A percentile compares a stretch with the other conserved stretches of the same genome.
Conservation (phyloP, 2,113 vertebrate species). For the Myocastor coypus region DNA sequence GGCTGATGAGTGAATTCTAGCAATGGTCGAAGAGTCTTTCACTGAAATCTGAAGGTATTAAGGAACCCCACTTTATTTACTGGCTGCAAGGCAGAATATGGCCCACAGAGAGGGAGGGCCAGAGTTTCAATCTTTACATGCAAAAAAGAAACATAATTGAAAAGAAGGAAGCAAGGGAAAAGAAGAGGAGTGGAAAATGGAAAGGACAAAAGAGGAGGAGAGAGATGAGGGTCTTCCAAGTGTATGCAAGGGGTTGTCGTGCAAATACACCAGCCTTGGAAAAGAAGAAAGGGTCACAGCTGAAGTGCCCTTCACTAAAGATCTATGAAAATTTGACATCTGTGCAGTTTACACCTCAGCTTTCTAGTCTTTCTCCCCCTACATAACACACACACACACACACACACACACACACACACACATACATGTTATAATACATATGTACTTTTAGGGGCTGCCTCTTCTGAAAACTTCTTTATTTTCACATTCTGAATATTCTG, state of each 20-base stretch:
- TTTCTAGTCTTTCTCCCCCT: not conserved
- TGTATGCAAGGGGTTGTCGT: not conserved
- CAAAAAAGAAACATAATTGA: not conserved
- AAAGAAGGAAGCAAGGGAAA: not conserved
- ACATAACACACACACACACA: too few species aligned
- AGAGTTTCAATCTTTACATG: conserved; percentile 31
- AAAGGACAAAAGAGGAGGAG: not conserved
- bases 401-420: too few species aligned
- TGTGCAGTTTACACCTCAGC: not conserved
- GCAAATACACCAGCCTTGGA: not conserved
- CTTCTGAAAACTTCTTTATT: not conserved
- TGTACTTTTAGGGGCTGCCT: not conserved
- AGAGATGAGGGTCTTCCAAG: conserved; percentile 54
- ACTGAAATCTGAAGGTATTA: not conserved
- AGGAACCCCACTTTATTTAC: not conserved
- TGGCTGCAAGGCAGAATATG: not conserved
- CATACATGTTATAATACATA: too few species aligned
- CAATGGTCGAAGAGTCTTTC: not conserved
- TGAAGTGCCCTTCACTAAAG: not conserved
- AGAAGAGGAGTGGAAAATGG: not conserved
- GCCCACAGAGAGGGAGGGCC: conserved; percentile 45
- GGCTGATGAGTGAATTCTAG: not conserved
- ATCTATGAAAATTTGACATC: not conserved
- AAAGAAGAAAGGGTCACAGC: conserved; percentile 65
- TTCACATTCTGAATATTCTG: not conserved